phyloP scores from a whole-genome alignment of 2,888 invertebrate species.

The Augochlorella aurata region DNA sequence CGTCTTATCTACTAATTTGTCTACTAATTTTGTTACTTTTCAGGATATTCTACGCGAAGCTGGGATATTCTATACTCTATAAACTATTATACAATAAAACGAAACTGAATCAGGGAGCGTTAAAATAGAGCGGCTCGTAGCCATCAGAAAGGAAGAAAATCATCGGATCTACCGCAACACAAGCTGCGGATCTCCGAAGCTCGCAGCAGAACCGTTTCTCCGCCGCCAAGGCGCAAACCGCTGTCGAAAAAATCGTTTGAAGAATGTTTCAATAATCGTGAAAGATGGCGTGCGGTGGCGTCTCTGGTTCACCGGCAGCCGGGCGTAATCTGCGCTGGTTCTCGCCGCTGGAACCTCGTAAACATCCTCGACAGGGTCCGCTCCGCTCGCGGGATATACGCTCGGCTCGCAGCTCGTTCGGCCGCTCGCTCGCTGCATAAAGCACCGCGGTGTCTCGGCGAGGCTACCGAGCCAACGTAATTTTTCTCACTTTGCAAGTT shows the following conservation, averaged over 20 bases:
- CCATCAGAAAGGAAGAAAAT: too few species aligned
- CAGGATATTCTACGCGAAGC: too few species aligned
- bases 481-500: constrained; percentile 81
- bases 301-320: neutral
- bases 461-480: constrained; percentile 74
- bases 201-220: too few species aligned
- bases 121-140: too few species aligned
- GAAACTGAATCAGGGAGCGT: too few species aligned
- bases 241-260: neutral
- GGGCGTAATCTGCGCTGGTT: constrained; percentile 35
- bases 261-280: constrained; percentile 1
- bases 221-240: neutral
- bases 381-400: constrained; percentile 44
- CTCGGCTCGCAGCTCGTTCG: constrained; percentile 36
- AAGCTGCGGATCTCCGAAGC: too few species aligned
- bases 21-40: too few species aligned
- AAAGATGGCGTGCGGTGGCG: neutral
- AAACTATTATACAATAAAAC: too few species aligned
- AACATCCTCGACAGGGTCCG: constrained; percentile 69
- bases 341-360: constrained; percentile 70
- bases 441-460: constrained; percentile 72
- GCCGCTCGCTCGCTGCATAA: constrained; percentile 61
- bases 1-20: too few species aligned
- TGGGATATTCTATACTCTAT: too few species aligned
- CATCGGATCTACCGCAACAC: too few species aligned